Base-by-base conservation (phyloP, 1,140 invertebrate species). In the Drosophila miranda region DNA sequence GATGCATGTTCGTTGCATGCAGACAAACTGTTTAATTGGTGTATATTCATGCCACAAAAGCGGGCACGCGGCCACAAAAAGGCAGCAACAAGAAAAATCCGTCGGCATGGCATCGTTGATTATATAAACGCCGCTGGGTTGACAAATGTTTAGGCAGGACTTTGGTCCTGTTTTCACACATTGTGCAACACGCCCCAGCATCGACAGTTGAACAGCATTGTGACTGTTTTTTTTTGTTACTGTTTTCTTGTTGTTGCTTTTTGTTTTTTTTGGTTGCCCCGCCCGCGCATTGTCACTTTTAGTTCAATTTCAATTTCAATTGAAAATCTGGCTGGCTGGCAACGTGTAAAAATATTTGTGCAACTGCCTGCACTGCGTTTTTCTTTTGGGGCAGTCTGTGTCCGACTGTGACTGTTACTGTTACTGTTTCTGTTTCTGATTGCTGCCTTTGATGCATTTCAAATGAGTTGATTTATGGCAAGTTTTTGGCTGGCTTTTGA, bases 401-500 rank as follows among this genome's bases (percentile, higher is more conserved):
- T 64, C 34, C 11, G 68, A 70, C 53, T 53, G 48, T 79, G 62
- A 75, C 53, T 53, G 55, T 78, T 62, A 61, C 62, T 66, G 78
- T 81, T 80, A 38, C 62, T 68, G 58, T 78, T 78, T 64, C 73
- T 86, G 81, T 86, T 84, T 84, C 77, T 84, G 81, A 84, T 84
- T 84, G 81, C 81, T 81, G 81, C 81, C 79, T 79, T 84, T 84
- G 81, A 84, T 84, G 81, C 81, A 84, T 84, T 84, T 84, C 82
- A 84, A 84, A 84, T 87, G 81, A 87, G 81, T 84, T 84, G 81
- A 84, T 84, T 84, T 84, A 84, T 84, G 81, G 81, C 81, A 77
- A 84, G 57, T 75, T 84, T 84, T 84, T 56, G 80, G 80, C 64
- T 79, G 60, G 59, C 59, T 78, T 78, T 78, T 73, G 77, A 80